phyloP scores from a whole-genome alignment of 1,140 invertebrate genomes.

The Tigriopus japonicus region DNA sequence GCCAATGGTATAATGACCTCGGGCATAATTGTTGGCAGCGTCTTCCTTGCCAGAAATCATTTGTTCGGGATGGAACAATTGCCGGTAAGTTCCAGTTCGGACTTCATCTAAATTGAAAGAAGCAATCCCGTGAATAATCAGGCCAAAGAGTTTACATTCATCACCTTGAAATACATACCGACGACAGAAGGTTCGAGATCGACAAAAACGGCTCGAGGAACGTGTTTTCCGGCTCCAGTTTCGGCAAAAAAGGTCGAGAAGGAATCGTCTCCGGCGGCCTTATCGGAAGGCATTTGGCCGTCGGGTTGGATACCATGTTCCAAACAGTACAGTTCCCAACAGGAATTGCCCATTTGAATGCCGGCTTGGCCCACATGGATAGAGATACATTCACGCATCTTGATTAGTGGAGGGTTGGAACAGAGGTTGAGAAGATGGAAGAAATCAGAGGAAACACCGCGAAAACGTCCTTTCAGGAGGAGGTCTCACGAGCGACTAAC shows the following conservation, averaged over 20 bases:
- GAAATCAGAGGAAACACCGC: too few relatives aligned
- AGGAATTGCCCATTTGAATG: conserved; percentile 37
- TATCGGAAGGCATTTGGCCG: conserved; percentile 17
- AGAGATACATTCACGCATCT: conserved; percentile 30
- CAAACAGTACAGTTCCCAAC: conserved; percentile 36
- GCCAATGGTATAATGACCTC: conserved; percentile 39
- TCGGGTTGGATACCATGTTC: conserved; percentile 24
- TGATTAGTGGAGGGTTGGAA: not conserved
- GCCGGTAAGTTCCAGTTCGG: conserved; percentile 32
- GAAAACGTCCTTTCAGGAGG: too few relatives aligned
- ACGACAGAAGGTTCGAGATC: conserved; percentile 41
- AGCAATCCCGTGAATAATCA: conserved; percentile 15
- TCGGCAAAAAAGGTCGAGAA: conserved; percentile 37
- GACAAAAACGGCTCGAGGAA: conserved; percentile 48
- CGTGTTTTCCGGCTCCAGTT: conserved; percentile 31
- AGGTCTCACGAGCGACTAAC: too few relatives aligned
- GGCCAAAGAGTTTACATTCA: not conserved
- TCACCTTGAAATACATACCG: conserved; percentile 20
- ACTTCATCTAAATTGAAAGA: conserved; percentile 31
- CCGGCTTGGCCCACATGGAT: conserved; percentile 34
- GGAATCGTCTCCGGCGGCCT: conserved; percentile 24
- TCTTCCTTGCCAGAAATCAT: conserved; percentile 42
- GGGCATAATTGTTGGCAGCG: conserved; percentile 37
- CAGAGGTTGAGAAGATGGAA: too few relatives aligned
- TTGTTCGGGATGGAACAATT: conserved; percentile 36